Base-by-base conservation (phyloP, 2,113 vertebrate genomes). In the Actinemys pallida region DNA sequence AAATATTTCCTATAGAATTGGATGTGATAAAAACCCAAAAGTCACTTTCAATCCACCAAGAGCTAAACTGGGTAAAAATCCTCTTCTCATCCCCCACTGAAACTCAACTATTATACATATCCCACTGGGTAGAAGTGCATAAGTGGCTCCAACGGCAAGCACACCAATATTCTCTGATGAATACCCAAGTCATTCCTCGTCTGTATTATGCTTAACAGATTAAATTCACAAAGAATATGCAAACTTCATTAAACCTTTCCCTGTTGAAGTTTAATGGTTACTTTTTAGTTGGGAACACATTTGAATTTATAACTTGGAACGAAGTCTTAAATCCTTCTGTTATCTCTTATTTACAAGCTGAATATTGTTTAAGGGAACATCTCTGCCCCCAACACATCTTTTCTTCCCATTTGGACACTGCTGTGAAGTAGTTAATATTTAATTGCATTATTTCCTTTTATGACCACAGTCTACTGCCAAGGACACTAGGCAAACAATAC, bases 401-500 rank as follows among this genome's bases (percentile, higher is more conserved):
- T 45, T 84, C n/a, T 82, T 80, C 47, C 62, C 83, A 80, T 93
- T 92, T 72, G 52, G 3, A 90, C 86, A 62, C 88, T 85, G 39
- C 16, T 25, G 82, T 83, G 72, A 76, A 5, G 52, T 85, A 92
- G 79, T 47, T 94, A 96, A 92, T 78, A 86, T 17, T 83, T 49
- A 95, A 95, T 84, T 84, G 49, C 35, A 92, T 86, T 82, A 91
- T 56, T 88, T 91, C 72, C 87, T 97, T 95, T 90, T 78, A 87
- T 81, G 78, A 91, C 83, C 35, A 29, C 86, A 39, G 82, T 84
- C 81, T 94, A 89, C 90, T 92, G 52, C 94, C 89, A 95, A 93
- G 94, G 94, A 95, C 89, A 95, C 87, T 10, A 78, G 49, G 57
- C 45, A 83, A 83, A 84, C 83, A 94, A 95, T 95, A 90, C 85